Conservation (phyloP, 2,888 invertebrate genomes). For the Luperina nickerlii region DNA sequence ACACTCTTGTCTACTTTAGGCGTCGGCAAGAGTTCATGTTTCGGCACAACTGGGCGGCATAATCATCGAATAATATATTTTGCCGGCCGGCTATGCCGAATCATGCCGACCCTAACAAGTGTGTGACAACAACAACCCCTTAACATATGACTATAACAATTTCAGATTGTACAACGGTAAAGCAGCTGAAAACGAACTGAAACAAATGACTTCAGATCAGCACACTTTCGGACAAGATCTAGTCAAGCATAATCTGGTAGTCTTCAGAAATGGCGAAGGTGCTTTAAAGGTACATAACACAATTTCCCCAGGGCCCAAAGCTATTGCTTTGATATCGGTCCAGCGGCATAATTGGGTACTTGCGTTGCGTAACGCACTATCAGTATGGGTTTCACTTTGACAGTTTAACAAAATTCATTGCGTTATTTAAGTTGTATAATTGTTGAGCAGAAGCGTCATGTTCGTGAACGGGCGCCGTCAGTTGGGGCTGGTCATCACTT, state of each 20-base stretch:
- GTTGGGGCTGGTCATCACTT: no score
- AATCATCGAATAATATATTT: neutral
- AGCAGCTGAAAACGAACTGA: constrained; percentile 98
- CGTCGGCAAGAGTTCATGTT: neutral
- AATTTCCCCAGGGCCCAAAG: neutral
- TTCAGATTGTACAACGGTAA: constrained; percentile 97
- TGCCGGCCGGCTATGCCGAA: neutral
- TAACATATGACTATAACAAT: neutral
- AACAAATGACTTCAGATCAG: constrained; percentile 93
- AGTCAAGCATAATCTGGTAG: constrained; percentile 98
- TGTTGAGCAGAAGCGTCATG: no score
- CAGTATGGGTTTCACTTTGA: no score
- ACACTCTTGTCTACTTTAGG: neutral
- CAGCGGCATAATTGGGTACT: no score
- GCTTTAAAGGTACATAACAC: constrained; percentile 93
- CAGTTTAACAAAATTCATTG: no score
- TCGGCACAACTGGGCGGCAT: neutral
- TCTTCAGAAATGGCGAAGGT: constrained; percentile 98
- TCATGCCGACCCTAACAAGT: neutral
- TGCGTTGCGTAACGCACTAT: no score
- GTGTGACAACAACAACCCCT: neutral
- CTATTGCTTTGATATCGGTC: neutral
- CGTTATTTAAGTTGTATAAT: no score
- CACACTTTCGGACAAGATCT: constrained; percentile 96
- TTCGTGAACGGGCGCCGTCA: no score